Conservation (phyloP, 2,797 vertebrate species). For the Ammospiza maritima region DNA sequence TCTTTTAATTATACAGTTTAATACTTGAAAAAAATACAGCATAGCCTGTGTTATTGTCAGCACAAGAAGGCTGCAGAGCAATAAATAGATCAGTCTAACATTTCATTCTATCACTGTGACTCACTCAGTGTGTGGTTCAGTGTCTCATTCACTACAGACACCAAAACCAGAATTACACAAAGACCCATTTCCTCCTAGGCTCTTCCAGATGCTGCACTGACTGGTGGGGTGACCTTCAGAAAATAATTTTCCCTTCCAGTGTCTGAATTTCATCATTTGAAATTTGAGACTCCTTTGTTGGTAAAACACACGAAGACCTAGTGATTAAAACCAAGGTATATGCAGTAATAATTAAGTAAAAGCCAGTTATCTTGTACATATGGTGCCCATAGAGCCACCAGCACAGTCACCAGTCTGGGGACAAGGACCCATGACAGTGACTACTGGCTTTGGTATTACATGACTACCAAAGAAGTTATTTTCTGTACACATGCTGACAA, state of each 20-base stretch:
- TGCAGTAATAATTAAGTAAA: not conserved
- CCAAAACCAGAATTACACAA: conserved; percentile 7
- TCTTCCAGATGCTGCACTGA: not conserved
- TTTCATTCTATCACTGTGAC: conserved; percentile 25
- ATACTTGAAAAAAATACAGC: not conserved
- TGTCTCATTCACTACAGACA: conserved; percentile 34
- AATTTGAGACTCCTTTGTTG: not conserved
- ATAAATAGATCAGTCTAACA: conserved; percentile 13
- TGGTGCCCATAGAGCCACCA: not conserved
- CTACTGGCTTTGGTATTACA: not conserved
- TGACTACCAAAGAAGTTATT: not conserved
- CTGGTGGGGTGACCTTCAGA: not conserved
- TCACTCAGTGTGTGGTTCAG: conserved; percentile 35
- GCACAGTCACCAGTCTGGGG: not conserved
- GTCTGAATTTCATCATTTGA: not conserved
- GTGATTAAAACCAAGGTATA: not conserved
- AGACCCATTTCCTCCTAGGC: conserved; percentile 4
- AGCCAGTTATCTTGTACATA: not conserved
- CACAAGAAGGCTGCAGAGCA: not conserved
- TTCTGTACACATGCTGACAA: not conserved
- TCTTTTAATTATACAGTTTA: not conserved
- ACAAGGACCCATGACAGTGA: not conserved
- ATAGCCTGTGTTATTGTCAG: not conserved
- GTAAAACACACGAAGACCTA: not conserved
- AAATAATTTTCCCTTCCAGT: not conserved